These are phyloP conservation scores for Poecilia gillii DNA, from an alignment of 2,797 vertebrate genomes.

Conservation along the genomic window DNA sequence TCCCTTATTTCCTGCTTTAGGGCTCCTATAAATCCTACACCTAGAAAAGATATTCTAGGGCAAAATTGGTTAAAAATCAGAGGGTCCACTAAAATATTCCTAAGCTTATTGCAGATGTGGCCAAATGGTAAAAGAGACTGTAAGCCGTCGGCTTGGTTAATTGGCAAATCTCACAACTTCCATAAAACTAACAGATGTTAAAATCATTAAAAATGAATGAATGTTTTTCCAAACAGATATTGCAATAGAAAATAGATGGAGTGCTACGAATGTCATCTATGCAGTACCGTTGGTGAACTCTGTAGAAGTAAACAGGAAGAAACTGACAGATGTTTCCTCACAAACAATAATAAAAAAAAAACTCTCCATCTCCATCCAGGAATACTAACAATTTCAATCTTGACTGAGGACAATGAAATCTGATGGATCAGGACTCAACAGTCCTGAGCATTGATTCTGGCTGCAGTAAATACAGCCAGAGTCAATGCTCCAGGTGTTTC, in stretches of 20 bases:
- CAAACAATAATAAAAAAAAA: not conserved
- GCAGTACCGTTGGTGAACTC: not conserved
- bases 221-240: not conserved
- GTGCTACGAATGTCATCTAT: not conserved
- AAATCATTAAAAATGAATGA: not conserved
- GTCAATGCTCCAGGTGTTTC: not conserved
- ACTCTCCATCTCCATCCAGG: not conserved
- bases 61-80: not conserved
- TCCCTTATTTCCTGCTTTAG: slow-evolving; percentile 36
- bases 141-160: not conserved
- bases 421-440: not conserved
- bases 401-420: not conserved
- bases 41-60: not conserved
- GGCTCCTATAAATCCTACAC: slow-evolving; percentile 1
- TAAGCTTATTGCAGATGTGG: not conserved
- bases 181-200: not conserved
- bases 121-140: not conserved
- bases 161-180: not conserved
- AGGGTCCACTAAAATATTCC: not conserved
- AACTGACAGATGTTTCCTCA: not conserved
- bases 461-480: no score
- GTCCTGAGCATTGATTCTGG: no score
- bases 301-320: not conserved
- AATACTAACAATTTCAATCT: not conserved
- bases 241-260: not conserved